These are phyloP conservation scores for Leptura quadrifasciata DNA, from an alignment of 2,888 invertebrate species.

Conservation along the genomic window DNA sequence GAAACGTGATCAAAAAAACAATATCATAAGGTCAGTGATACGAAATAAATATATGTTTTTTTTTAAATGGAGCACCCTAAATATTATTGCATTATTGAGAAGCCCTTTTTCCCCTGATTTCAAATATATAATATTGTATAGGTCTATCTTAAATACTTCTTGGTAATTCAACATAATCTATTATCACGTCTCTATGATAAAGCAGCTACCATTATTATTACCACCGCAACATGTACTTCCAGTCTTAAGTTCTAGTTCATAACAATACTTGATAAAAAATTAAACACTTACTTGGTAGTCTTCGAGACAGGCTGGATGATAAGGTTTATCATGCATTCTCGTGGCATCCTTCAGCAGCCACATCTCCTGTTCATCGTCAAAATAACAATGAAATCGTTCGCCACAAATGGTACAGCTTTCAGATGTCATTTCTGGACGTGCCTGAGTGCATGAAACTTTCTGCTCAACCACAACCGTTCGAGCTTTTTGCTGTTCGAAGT, in stretches of 20 bases:
- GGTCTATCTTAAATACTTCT: no score
- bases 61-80: no score
- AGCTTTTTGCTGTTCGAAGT: slow-evolving; percentile 82
- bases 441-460: slow-evolving; percentile 83
- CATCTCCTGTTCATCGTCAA: slow-evolving; percentile 97
- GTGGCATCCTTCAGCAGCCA: slow-evolving; percentile 95
- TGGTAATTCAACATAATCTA: slow-evolving; percentile 70
- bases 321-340: slow-evolving; percentile 84
- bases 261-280: slow-evolving; percentile 23
- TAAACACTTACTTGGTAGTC: slow-evolving; percentile 83
- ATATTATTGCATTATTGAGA: no score
- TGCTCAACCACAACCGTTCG: slow-evolving; percentile 78
- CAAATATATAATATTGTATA: no score
- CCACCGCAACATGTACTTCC: no score
- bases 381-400: slow-evolving; percentile 95
- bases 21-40: no score
- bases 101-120: no score
- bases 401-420: slow-evolving; percentile 91
- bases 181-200: slow-evolving; percentile 67
- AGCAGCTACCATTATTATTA: background rate
- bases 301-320: slow-evolving; percentile 93
- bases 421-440: slow-evolving; percentile 79
- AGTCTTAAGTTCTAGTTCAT: no score
- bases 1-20: no score
- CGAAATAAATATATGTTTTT: no score